phyloP scores from a whole-genome alignment of 2,113 vertebrate genomes.

The Paradisaea rubra region DNA sequence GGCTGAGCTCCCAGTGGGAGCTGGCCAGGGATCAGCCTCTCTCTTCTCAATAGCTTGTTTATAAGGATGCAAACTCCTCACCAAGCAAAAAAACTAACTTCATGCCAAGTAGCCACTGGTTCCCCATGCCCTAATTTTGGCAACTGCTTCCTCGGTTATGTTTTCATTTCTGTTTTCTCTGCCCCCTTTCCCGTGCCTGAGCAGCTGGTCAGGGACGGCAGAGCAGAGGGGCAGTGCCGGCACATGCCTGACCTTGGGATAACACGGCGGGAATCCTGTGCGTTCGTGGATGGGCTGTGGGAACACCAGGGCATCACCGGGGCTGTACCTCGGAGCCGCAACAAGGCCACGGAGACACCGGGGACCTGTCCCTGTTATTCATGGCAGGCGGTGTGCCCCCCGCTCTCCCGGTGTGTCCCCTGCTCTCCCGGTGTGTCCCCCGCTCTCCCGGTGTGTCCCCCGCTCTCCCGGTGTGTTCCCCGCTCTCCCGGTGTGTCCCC shows the following conservation, averaged over 20 bases:
- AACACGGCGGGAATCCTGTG: fast-evolving
- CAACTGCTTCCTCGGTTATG: neutral
- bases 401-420: neutral
- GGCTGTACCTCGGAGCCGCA: fast-evolving
- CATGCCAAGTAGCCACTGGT: neutral
- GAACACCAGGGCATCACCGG: fast-evolving
- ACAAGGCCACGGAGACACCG: neutral
- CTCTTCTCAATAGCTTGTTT: neutral
- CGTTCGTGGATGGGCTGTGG: fast-evolving
- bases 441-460: neutral
- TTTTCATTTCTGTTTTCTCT: neutral
- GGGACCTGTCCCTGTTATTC: neutral
- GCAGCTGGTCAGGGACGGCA: neutral
- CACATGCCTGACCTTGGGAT: neutral
- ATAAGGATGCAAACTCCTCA: neutral
- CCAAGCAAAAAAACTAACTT: neutral
- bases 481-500: neutral
- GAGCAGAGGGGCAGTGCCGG: fast-evolving
- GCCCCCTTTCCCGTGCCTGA: fast-evolving
- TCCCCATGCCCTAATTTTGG: neutral
- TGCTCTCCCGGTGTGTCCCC: too few relatives aligned
- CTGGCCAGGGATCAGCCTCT: neutral
- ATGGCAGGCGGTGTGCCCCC: neutral
- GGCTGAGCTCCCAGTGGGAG: neutral
- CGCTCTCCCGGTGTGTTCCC: neutral